Evolutionary conservation across 2,113 vertebrate species (phyloP).

Genomic region (Archilochus colubris): DNA sequence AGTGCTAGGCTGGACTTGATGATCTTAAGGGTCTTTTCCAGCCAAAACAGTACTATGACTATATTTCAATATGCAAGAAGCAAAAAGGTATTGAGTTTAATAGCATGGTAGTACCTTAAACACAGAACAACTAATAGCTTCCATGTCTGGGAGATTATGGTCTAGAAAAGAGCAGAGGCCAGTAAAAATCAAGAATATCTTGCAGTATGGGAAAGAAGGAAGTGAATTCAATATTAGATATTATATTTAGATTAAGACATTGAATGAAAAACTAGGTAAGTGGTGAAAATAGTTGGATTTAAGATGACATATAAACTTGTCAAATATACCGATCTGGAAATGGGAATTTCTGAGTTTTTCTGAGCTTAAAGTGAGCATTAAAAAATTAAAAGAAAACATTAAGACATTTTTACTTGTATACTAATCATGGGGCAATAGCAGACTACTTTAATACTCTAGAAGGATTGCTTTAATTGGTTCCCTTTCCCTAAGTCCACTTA

Average conservation of each 20-base stretch:
- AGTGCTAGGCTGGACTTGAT: too few relatives aligned
- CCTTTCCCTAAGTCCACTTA: slow-evolving; percentile 44
- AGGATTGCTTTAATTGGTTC: slow-evolving; percentile 14
- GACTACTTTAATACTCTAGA: not conserved
- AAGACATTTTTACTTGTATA: slow-evolving; percentile 1
- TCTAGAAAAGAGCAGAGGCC: not conserved
- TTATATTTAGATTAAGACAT: not conserved
- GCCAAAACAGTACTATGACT: too few relatives aligned
- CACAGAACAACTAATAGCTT: not conserved
- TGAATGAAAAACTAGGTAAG: not conserved
- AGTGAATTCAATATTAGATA: not conserved
- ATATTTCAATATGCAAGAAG: not conserved
- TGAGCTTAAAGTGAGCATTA: not conserved
- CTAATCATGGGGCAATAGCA: not conserved
- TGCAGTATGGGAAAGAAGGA: not conserved
- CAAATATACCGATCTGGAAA: accelerated
- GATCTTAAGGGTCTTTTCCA: too few relatives aligned
- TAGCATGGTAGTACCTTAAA: not conserved
- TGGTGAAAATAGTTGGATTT: not conserved
- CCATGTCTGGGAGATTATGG: not conserved
- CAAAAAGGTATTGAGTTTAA: not conserved
- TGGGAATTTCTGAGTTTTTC: not conserved
- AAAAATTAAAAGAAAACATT: not conserved
- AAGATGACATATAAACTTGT: not conserved
- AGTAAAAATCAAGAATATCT: not conserved